Evolutionary conservation across 2,888 invertebrate genomes (phyloP).

Genomic region (Tubulanus polymorphus): DNA sequence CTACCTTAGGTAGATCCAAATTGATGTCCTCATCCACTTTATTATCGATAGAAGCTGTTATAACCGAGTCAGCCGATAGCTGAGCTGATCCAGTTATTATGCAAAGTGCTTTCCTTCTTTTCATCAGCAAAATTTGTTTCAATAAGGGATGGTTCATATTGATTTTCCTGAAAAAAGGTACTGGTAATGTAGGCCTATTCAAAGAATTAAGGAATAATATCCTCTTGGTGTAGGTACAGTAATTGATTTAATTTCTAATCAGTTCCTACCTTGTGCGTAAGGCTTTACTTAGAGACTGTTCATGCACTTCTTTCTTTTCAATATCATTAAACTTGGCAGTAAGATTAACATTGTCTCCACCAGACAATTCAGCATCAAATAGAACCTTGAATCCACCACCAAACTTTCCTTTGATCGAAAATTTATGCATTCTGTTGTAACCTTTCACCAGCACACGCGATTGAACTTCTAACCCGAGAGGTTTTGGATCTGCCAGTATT

Average conservation of each 20-base stretch:
- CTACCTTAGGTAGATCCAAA: no score
- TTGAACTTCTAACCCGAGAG: slow-evolving; percentile 2
- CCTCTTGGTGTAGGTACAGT: no score
- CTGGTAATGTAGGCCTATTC: background rate
- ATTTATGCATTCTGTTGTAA: slow-evolving; percentile 22
- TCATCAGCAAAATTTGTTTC: slow-evolving; percentile 18
- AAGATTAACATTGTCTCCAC: slow-evolving; percentile 20
- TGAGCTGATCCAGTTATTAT: slow-evolving; percentile 24
- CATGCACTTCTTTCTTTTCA: slow-evolving; percentile 16
- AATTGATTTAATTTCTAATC: background rate
- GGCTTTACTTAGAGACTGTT: slow-evolving; percentile 13
- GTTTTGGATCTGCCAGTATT: slow-evolving; percentile 8
- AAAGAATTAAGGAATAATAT: background rate
- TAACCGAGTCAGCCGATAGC: slow-evolving; percentile 20
- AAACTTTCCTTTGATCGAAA: slow-evolving; percentile 29
- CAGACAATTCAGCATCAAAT: slow-evolving; percentile 24
- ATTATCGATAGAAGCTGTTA: slow-evolving; percentile 17
- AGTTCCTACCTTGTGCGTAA: slow-evolving; percentile 16
- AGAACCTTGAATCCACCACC: slow-evolving; percentile 27
- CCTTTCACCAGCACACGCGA: slow-evolving; percentile 9
- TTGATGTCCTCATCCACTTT: slow-evolving; percentile 5
- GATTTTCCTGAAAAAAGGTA: slow-evolving; percentile 19
- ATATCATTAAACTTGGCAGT: slow-evolving; percentile 24
- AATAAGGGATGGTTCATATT: slow-evolving; percentile 25
- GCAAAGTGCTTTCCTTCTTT: slow-evolving; percentile 23